Evolutionary conservation across 2,888 invertebrate genomes (phyloP).

Genomic region (Agrochola lota): DNA sequence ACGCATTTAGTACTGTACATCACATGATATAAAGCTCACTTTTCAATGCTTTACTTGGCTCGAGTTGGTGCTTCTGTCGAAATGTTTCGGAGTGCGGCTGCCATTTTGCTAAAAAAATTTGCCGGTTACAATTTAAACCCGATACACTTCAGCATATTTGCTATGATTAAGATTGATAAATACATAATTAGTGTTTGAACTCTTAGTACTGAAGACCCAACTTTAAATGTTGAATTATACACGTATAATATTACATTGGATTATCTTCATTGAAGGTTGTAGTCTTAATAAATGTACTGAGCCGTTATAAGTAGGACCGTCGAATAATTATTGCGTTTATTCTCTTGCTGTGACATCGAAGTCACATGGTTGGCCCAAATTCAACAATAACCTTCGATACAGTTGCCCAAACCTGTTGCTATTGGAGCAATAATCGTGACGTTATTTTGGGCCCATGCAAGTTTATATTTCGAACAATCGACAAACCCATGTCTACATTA

Average conservation of each 20-base stretch:
- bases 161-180: constrained; percentile 19
- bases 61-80: neutral
- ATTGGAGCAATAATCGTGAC: constrained; percentile 14
- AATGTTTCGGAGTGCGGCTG: neutral
- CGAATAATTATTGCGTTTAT: constrained; percentile 1
- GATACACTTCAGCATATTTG: neutral
- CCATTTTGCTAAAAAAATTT: neutral
- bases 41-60: constrained; percentile 9
- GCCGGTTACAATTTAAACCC: neutral
- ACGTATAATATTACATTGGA: neutral
- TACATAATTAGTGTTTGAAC: constrained; percentile 33
- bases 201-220: constrained; percentile 26
- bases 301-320: constrained; percentile 7
- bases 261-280: constrained; percentile 8
- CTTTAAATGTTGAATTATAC: constrained; percentile 22
- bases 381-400: neutral
- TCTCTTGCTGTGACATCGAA: neutral
- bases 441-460: neutral
- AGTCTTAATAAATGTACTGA: constrained; percentile 37
- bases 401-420: constrained; percentile 12
- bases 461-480: constrained; percentile 24
- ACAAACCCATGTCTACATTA: constrained; percentile 46
- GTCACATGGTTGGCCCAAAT: constrained; percentile 15
- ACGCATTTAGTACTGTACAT: neutral
- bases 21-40: constrained; percentile 3